Base-by-base conservation (phyloP, 2,113 vertebrate species). In the Sapayoa aenigma region DNA sequence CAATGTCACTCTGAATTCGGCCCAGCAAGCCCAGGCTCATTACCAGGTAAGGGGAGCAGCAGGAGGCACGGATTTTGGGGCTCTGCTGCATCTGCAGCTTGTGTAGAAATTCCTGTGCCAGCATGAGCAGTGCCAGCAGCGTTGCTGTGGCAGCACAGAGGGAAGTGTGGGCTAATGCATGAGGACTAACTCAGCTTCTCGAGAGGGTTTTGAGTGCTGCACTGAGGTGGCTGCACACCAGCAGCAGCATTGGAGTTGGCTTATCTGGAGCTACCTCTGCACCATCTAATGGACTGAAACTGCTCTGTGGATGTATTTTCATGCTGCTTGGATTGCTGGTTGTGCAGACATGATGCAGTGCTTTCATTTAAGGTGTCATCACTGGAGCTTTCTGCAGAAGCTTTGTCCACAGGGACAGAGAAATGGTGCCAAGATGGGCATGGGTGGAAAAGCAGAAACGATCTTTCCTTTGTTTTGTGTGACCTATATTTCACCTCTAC, bases 1-100 rank as follows among this genome's bases (percentile, higher is more conserved):
- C 97, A 99, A 99, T 93, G 99, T 99, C 91, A 99, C 99, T 67
- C 98, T 99, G 95, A 99, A 99, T 97, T 99, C 99, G 2, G 98
- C 99, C 8, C 99, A 99, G 95, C 99, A 99, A 97, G 99, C 99
- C 65, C 99, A 99, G 96, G 99, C 99, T 90, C 99, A 99, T 96
- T 99, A 99, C 97, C 99, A 99, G 99, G 99, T 99, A 96, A 98
- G 98, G 46, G 75, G 44, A 69, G 82, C 24, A 62, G 60, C 69
- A 85, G 77, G 56, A 67, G 69, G 41, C 42, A 37, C 37, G n/a
- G 66, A 30, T 81, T 75, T 63, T 49, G 19, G 76, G 35, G 80
- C 73, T 42, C 39, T 95, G 78, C 77, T 91, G 71, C 85, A 44
- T 87, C 56, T 88, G 63, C 79, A 90, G 76, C 76, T 77, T 62